Evolutionary conservation across 2,888 invertebrate genomes (phyloP), one percentile per base, ranked within the genome.

Genomic region (Agriopis leucophaearia): DNA sequence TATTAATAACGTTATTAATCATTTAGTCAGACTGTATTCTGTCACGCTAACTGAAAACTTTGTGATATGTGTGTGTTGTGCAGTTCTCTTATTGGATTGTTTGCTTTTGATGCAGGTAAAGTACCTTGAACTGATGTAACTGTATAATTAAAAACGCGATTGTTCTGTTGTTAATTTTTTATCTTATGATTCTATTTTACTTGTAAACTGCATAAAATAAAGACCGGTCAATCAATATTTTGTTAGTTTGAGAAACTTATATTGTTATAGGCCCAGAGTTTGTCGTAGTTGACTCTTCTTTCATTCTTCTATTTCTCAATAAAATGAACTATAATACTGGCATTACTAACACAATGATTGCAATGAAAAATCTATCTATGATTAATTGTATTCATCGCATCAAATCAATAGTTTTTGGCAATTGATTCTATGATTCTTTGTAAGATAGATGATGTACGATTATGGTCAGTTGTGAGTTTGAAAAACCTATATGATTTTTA

Each of bases 1-100:
- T 85, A 85, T 78, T 83, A 80, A 84, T 86, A 87, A 78, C 78
- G 68, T 70, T 77, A 81, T 81, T 84, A 79, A 80, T 84, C 81
- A 83, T 70, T 9, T 16, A 27, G 42, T 62, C 66, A 70, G 66
- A 55, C 48, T 67, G 67, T 54, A 51, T 51, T 56, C 16, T 61
- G 70, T 75, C 68, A 63, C 18, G 60, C 54, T 47, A 52, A 48
- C 44, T 57, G 42, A 67, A 63, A 56, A 64, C 56, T 60, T 18
- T 54, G 64, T 54, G 66, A 55, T 52, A n/a, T 64, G 40, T 59
- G 58, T 62, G 73, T 72, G 71, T 64, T 69, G 74, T 74, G 74
- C 40, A 18, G 63, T 57, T 56, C 40, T 67, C 50, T 68, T 60
- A 64, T 68, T 66, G 74, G 73, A 73, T 76, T 74, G 71, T 69